Evolutionary conservation across 2,888 invertebrate genomes (phyloP).

Genomic region (Abscondita cerata): DNA sequence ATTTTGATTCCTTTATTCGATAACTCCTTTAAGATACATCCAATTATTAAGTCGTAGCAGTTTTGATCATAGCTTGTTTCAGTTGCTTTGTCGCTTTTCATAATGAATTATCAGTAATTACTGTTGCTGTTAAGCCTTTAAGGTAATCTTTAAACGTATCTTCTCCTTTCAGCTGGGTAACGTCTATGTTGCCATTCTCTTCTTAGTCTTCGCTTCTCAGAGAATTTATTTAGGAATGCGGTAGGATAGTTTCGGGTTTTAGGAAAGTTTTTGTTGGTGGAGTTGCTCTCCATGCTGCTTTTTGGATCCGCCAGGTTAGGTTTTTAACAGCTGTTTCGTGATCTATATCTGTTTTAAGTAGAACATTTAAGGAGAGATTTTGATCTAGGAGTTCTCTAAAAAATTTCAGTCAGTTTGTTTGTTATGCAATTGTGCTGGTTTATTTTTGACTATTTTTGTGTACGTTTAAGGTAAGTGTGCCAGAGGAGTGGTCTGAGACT

Average conservation of each 20-base stretch:
- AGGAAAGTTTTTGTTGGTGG: conserved; percentile 1
- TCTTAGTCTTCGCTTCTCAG: background rate
- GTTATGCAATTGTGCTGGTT: conserved; percentile 3
- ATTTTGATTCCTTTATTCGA: background rate
- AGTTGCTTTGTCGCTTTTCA: too few relatives aligned
- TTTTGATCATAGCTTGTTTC: too few relatives aligned
- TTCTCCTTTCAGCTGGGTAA: conserved; percentile 3
- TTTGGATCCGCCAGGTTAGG: background rate
- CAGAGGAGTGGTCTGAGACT: too few relatives aligned
- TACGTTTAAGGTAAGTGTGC: background rate
- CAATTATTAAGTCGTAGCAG: too few relatives aligned
- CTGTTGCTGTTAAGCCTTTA: background rate
- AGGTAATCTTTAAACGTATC: conserved; percentile 4
- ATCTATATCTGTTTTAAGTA: conserved; percentile 32
- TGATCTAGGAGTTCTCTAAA: conserved; percentile 9
- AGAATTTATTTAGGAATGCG: background rate
- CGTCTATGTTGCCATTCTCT: background rate
- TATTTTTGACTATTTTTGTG: conserved; percentile 8
- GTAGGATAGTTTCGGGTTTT: background rate
- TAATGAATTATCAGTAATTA: background rate
- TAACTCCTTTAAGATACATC: background rate
- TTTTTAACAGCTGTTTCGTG: conserved; percentile 25
- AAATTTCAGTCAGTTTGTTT: conserved; percentile 4
- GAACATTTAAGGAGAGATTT: conserved; percentile 10
- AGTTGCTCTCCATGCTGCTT: conserved; percentile 5